Base-by-base conservation (phyloP, 1,140 invertebrate species). In the Aphaenogaster floridana region DNA sequence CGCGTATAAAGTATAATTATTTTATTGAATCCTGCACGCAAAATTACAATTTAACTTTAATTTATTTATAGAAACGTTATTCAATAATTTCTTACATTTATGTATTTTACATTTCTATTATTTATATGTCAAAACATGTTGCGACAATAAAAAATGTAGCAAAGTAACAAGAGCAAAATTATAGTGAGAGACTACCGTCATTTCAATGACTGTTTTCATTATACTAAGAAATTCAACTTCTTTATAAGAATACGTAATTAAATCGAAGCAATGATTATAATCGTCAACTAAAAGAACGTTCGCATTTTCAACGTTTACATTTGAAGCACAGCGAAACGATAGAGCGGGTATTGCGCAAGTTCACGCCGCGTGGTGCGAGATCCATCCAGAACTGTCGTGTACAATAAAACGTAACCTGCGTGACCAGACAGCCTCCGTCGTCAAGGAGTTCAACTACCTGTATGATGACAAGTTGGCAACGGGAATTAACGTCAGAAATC, bases 391-490 rank as follows among this genome's bases (percentile, higher is more conserved):
- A 63, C 34, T 84, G 54, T 84, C 69, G 54, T 84, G 54, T 84
- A 63, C 28, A 72, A 76, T 74, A 74, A 74, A 84, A 84, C 69
- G 69, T 84, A 81, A 81, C 36, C 50, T 81, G 54, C 69, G 66
- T 72, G 69, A 83, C 69, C 80, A 61, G 42, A 76, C 69, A 76
- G 69, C 34, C 69, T 76, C 42, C 69, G 80, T 74, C 69, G 69
- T 84, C 80, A 84, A 84, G 57, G 28, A 84, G 69, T 84, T 84
- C 63, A 86, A 86, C 61, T 78, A 78, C 39, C 59, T 79, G 61
- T 66, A 54, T 54, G 61, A 86, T 80, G 84, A 79, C 76, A 86
- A 68, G 72, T 86, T 79, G 59, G 76, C 39, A 78, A 64, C 45
- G 72, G 39, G 48, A 64, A 86, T 86, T 79, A 78, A 78, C 48